Base-by-base conservation (phyloP, 2,113 vertebrate genomes). In the Cathartes aura region DNA sequence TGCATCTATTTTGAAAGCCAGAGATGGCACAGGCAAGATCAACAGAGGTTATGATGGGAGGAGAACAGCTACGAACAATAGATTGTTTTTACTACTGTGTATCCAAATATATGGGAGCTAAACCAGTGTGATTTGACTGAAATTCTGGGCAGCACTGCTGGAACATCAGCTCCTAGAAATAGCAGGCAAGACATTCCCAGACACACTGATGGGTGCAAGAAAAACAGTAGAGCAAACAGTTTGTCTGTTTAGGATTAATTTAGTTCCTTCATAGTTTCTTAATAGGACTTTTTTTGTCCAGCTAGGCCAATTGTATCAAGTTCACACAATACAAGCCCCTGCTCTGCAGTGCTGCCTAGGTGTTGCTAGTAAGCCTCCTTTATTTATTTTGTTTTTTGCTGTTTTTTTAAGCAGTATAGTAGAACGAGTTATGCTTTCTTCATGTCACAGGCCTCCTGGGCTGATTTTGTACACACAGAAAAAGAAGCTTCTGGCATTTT, bases 401-500 rank as follows among this genome's bases (percentile, higher is more conserved):
- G 50, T 11, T 78, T 92, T 86, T 82, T 55, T 17, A 86, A 96
- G 87, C 87, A 66, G 50, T 48, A 36, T 52, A 90, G 76, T 81
- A 85, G 85, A 93, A 94, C 0, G 15, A 94, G 73, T 75, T 87
- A 95, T 66, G 80, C 92, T 93, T 97, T 94, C 93, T 72, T 87
- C 82, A 27, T 90, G 82, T 93, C 85, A 52, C 63, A 71, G 82
- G 84, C 87, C 94, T 88, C 93, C 70, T 63, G 96, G 91, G 90
- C 82, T 95, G 87, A 64, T 95, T 89, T 76, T 96, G 95, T 95
- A 96, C 88, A 97, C 91, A 97, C 36, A 93, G 85, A 91, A 92
- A 95, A 95, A 94, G 94, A 78, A 93, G 95, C 96, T 98, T 98
- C 96, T 98, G 96, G 95, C 97, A 98, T 98, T 98, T 98, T 98